Conservation (phyloP, 2,113 vertebrate species). For the Ginglymostoma cirratum region DNA sequence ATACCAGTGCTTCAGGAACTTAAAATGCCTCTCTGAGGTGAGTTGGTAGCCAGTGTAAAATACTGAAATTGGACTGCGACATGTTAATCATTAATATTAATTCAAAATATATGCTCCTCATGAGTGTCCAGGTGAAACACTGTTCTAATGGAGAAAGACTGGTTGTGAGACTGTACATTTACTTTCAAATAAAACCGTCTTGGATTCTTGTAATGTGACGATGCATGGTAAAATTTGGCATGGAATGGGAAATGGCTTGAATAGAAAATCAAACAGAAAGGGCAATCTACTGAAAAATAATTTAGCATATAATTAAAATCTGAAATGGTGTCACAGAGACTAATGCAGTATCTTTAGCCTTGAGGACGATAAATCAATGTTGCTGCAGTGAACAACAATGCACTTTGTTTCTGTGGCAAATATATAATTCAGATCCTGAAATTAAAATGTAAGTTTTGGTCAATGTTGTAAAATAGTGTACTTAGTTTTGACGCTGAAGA, state of each 20-base stretch:
- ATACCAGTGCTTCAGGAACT: not conserved
- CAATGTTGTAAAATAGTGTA: not conserved
- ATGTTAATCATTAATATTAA: not conserved
- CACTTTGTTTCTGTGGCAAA: not conserved
- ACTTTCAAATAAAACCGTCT: not conserved
- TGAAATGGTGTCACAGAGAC: not conserved
- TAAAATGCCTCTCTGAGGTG: not conserved
- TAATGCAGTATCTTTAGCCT: not conserved
- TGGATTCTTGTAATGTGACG: not conserved
- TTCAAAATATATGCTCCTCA: not conserved
- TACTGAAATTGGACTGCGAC: not conserved
- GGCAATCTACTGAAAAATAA: not conserved
- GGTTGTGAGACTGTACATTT: not conserved
- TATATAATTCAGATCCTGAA: not conserved
- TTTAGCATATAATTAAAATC: not conserved
- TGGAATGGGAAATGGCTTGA: not conserved
- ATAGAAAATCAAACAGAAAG: not conserved
- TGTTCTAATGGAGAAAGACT: not conserved
- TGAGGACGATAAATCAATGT: not conserved
- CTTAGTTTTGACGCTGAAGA: not conserved
- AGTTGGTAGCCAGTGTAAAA: slow-evolving; percentile 9
- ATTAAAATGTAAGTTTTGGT: not conserved
- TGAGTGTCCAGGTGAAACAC: not conserved
- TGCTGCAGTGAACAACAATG: not conserved
- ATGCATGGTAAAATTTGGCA: not conserved